These are phyloP conservation scores for Tylochromis polylepis DNA, from an alignment of 2,113 vertebrate genomes.

Conservation along the genomic window DNA sequence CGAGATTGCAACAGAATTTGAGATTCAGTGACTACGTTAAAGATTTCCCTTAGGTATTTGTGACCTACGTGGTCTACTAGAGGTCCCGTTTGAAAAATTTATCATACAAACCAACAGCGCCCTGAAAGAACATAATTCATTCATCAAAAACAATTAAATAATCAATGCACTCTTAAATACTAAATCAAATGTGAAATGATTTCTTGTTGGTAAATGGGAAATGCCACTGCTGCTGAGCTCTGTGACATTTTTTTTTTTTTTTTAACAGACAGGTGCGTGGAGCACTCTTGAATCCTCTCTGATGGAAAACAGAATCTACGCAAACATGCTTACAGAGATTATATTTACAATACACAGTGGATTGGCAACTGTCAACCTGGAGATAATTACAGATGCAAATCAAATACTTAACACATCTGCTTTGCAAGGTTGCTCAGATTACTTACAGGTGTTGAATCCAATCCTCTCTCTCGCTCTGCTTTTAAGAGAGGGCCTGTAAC, in stretches of 20 bases:
- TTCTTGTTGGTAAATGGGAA: slow-evolving; percentile 27
- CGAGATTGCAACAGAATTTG: background rate
- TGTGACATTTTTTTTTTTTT: background rate
- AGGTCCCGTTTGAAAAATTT: slow-evolving; percentile 7
- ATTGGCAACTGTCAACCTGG: slow-evolving; percentile 47
- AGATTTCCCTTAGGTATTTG: background rate
- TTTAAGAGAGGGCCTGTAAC: background rate
- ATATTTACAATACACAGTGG: slow-evolving; percentile 45
- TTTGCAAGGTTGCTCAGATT: slow-evolving; percentile 7
- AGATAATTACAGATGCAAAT: slow-evolving; percentile 56
- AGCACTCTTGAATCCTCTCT: background rate
- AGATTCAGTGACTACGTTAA: background rate
- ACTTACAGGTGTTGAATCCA: slow-evolving; percentile 27
- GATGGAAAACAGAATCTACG: slow-evolving; percentile 17
- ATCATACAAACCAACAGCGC: background rate
- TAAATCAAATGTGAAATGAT: slow-evolving; percentile 55
- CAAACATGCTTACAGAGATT: slow-evolving; percentile 35
- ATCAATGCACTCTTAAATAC: slow-evolving; percentile 43
- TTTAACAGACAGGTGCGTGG: slow-evolving; percentile 22
- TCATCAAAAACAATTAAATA: slow-evolving; percentile 58
- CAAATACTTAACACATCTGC: slow-evolving; percentile 44
- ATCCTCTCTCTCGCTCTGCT: background rate
- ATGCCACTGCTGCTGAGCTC: slow-evolving; percentile 6
- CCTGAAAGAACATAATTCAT: background rate
- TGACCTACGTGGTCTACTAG: background rate